Base-by-base conservation (phyloP, 2,888 invertebrate genomes). In the Xanthorhoe spadicearia region DNA sequence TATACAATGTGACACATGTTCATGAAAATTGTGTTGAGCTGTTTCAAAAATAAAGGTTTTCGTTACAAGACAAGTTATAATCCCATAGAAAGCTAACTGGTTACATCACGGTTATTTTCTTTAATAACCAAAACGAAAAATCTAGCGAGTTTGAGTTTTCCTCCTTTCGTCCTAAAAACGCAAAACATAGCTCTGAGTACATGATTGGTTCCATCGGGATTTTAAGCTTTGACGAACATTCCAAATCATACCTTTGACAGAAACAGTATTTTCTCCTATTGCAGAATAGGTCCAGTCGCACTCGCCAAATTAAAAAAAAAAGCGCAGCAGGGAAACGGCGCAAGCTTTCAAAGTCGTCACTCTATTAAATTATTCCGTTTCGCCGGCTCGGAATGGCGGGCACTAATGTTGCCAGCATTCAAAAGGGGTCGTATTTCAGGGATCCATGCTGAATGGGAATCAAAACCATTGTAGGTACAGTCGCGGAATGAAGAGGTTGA, bases 361-460 rank as follows among this genome's bases (percentile, higher is more conserved):
- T 88, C 87, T 89, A 89, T 90, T 90, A 89, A 90, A 90, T 90
- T 89, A 89, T 90, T 90, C 88, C 89, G 83, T 85, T 82, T 86
- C 82, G 86, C 65, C 83, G 85, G 78, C 74, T 84, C 84, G 83
- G 87, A 88, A 87, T 88, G 88, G 85, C 79, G 78, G 80, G 75
- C 76, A 75, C 83, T 86, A 88, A 89, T 88, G 89, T 89, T 83
- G 83, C 86, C 76, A 82, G 85, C 80, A 77, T 81, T 87, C 81
- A 83, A 85, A 84, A 82, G 82, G 55, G 50, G 55, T 49, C 13
- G 53, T 49, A 58, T 63, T 64, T 64, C 46, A 23, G 51, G n/a
- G 23, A 13, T 23, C 51, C 51, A 23, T 48, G 17, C 15, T 48
- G 15, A 48, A 17, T 17, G 15, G 17, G 7, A 2, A 13, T 43